Conservation (phyloP, 1,140 invertebrate species). For the Steinernema khuongi region DNA sequence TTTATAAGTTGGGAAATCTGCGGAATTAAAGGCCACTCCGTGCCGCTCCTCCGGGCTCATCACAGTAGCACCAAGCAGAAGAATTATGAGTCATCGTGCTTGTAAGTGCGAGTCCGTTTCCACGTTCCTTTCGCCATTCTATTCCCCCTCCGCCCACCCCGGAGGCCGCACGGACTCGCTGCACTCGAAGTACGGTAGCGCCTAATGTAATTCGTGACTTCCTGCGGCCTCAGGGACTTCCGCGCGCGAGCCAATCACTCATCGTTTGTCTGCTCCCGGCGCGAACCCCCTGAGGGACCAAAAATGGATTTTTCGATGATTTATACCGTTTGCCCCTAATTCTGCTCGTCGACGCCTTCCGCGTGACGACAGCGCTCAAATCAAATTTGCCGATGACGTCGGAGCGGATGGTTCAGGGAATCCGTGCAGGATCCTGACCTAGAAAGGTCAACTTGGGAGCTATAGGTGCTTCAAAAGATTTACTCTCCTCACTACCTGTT, state of each 20-base stretch:
- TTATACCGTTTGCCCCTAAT: not conserved
- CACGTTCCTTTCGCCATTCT: too few species aligned
- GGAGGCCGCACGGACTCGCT: too few species aligned
- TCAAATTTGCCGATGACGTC: conserved; percentile 6
- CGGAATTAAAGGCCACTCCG: too few species aligned
- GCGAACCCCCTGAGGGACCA: not conserved
- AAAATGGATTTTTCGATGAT: not conserved
- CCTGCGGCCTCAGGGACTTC: not conserved
- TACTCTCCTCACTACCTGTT: too few species aligned
- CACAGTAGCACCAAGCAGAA: too few species aligned
- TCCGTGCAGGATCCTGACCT: not conserved
- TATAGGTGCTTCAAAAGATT: too few species aligned
- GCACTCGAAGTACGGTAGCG: not conserved
- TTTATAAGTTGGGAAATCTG: too few species aligned
- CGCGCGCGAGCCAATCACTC: not conserved
- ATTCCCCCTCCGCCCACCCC: too few species aligned
- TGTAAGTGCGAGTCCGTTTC: too few species aligned
- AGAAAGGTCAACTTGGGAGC: not conserved
- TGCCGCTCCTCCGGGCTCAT: too few species aligned
- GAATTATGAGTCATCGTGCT: too few species aligned
- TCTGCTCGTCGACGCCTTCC: not conserved
- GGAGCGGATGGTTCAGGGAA: not conserved
- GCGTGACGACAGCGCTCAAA: not conserved
- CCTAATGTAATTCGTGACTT: conserved; percentile 8
- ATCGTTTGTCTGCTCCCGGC: not conserved